A percentile compares a stretch with the other conserved stretches of the same genome.
Conservation (phyloP, 2,113 vertebrate genomes). For the Martes martes region DNA sequence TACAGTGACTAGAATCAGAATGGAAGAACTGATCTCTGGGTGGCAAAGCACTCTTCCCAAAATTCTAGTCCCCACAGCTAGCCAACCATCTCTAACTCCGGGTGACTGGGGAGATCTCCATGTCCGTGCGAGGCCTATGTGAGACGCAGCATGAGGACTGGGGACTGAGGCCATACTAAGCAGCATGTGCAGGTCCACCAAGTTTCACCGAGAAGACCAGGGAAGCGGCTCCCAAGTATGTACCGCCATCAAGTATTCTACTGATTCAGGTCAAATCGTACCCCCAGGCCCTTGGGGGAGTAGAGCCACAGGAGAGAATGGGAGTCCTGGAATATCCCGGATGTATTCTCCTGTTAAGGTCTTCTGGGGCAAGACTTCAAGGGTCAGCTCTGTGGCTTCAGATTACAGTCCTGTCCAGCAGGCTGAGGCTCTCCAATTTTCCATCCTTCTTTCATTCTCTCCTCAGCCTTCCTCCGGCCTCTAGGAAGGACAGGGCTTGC, state of each 20-base stretch:
- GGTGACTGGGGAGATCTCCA: not conserved
- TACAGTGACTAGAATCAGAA: not conserved
- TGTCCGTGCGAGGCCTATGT: accelerated
- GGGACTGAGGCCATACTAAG: not conserved
- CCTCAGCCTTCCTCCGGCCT: not conserved
- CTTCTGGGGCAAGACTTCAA: not conserved
- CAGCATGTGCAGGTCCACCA: accelerated
- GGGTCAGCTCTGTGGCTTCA: not conserved
- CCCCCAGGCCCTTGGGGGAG: not conserved
- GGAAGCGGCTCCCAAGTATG: not conserved
- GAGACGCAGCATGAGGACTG: accelerated
- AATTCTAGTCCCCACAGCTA: not conserved
- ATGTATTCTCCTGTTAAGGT: accelerated
- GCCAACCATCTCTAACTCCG: not conserved
- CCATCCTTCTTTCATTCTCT: not conserved
- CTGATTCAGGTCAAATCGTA: not conserved
- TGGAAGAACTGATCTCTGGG: not conserved
- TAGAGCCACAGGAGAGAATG: not conserved
- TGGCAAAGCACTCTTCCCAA: not conserved
- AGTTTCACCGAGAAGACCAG: not conserved
- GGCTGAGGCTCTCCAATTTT: not conserved
- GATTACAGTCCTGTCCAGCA: not conserved
- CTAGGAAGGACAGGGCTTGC: not conserved
- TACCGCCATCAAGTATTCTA: not conserved
- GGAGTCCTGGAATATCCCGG: not conserved